Percentiles rank a stretch among this genome's conserved stretches.
Evolutionary conservation across 2,113 vertebrate genomes (phyloP).

Genomic region (Prunella himalayana): DNA sequence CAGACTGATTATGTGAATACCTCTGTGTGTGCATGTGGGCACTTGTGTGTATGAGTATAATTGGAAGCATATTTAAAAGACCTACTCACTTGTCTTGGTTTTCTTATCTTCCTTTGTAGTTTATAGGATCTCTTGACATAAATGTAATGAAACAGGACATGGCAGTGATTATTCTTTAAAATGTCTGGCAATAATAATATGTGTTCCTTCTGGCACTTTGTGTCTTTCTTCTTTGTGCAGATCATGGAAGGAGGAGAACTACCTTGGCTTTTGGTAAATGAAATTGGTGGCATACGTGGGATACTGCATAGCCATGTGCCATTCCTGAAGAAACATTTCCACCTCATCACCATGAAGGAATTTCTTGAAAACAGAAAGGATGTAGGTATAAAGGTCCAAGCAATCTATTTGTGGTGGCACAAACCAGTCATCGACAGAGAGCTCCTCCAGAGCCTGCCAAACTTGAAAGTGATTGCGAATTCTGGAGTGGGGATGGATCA

Average conservation of each 20-base stretch:
- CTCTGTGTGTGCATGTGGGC: not conserved
- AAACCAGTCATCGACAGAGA: conserved; percentile 13
- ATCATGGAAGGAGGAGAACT: conserved; percentile 39
- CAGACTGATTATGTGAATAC: not conserved
- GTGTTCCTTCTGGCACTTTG: not conserved
- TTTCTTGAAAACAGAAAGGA: conserved; percentile 54
- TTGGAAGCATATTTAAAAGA: not conserved
- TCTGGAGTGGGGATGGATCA: conserved; percentile 73
- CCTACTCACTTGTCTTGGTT: not conserved
- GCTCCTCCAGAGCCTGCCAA: conserved; percentile 68
- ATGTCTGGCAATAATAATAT: not conserved
- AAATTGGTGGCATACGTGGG: not conserved
- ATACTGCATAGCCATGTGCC: conserved; percentile 40
- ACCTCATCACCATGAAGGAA: conserved; percentile 65
- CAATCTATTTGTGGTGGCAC: conserved; percentile 64
- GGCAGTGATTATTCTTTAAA: not conserved
- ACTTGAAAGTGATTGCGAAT: conserved; percentile 72
- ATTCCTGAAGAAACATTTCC: conserved; percentile 71
- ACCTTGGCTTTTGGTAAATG: conserved; percentile 61
- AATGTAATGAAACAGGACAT: not conserved
- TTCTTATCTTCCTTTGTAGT: not conserved
- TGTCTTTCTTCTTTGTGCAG: not conserved
- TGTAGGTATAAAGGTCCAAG: conserved; percentile 55
- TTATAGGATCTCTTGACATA: not conserved
- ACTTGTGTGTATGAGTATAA: not conserved